Conservation (phyloP, 2,797 vertebrate species). For the Toxotes lorentzi region DNA sequence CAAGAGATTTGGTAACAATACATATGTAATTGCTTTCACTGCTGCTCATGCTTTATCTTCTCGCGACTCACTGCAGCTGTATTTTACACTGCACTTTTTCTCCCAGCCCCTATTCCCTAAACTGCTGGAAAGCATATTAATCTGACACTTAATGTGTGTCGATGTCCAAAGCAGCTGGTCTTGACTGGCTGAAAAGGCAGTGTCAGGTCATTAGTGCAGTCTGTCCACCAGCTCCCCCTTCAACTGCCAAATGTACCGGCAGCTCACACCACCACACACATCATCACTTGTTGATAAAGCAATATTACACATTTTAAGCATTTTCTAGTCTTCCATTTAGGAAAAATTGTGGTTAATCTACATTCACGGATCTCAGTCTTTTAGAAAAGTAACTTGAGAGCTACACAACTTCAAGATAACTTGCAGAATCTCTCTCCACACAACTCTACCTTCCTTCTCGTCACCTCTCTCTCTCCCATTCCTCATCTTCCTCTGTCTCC, state of each 20-base stretch:
- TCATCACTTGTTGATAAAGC: constrained; percentile 56
- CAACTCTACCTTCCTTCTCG: constrained; percentile 24
- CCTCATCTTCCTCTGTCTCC: constrained; percentile 62
- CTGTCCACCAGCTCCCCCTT: constrained; percentile 70
- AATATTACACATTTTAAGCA: constrained; percentile 46
- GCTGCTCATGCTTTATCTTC: constrained; percentile 80
- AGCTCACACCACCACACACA: constrained; percentile 34
- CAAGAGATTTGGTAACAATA: constrained; percentile 80
- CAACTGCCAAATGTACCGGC: constrained; percentile 73
- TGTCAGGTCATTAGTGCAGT: constrained; percentile 84
- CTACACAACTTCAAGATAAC: constrained; percentile 34
- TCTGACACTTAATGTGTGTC: constrained; percentile 80
- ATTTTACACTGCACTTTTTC: constrained; percentile 62
- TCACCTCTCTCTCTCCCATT: constrained; percentile 35
- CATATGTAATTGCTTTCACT: constrained; percentile 82
- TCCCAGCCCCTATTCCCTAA: constrained; percentile 70
- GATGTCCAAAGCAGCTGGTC: constrained; percentile 81
- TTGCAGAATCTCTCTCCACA: constrained; percentile 35
- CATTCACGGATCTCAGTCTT: constrained; percentile 25
- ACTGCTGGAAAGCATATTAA: constrained; percentile 82
- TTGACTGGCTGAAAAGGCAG: constrained; percentile 76
- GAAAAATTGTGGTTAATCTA: constrained; percentile 17
- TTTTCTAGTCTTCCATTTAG: constrained; percentile 34
- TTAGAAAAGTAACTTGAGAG: constrained; percentile 44
- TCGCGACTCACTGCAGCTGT: constrained; percentile 76